A percentile compares a stretch with the other conserved stretches of the same genome.
phyloP scores from a whole-genome alignment of 2,888 invertebrate species.

The Patella ulyssiponensis region DNA sequence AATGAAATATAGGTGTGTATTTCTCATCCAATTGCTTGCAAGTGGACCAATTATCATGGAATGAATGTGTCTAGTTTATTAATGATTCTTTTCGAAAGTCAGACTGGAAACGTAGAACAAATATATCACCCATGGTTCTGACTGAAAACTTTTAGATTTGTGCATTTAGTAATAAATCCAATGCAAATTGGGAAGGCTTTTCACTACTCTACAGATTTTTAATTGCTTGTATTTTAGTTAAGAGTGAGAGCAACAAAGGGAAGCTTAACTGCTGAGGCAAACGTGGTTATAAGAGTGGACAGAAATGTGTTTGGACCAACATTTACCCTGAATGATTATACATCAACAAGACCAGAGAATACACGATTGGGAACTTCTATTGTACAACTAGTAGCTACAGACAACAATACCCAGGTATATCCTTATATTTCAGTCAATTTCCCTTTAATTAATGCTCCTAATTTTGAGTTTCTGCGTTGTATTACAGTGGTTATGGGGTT shows the following conservation, averaged over 20 bases:
- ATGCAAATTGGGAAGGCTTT: too few species aligned
- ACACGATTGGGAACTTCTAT: slow-evolving; percentile 50
- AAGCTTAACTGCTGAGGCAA: slow-evolving; percentile 54
- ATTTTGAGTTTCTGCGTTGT: background rate
- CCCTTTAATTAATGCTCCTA: too few species aligned
- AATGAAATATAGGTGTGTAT: too few species aligned
- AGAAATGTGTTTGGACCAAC: slow-evolving; percentile 59
- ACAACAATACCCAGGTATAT: slow-evolving; percentile 43
- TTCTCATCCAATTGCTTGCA: too few species aligned
- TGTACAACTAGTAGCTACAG: slow-evolving; percentile 53
- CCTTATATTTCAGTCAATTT: background rate
- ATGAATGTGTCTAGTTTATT: too few species aligned
- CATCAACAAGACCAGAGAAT: slow-evolving; percentile 50
- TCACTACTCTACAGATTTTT: too few species aligned
- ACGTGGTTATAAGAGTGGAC: slow-evolving; percentile 57
- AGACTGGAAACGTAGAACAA: too few species aligned
- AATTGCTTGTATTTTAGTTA: slow-evolving; percentile 41
- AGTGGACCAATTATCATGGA: too few species aligned
- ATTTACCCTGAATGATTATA: slow-evolving; percentile 51
- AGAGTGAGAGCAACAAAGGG: slow-evolving; percentile 51
- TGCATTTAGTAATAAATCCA: too few species aligned
- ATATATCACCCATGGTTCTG: too few species aligned
- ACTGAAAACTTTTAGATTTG: too few species aligned
- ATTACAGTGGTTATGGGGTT: background rate
- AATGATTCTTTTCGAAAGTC: too few species aligned